These are phyloP conservation scores for Varroa destructor DNA, from an alignment of 1,140 invertebrate genomes.

Conservation along the genomic window DNA sequence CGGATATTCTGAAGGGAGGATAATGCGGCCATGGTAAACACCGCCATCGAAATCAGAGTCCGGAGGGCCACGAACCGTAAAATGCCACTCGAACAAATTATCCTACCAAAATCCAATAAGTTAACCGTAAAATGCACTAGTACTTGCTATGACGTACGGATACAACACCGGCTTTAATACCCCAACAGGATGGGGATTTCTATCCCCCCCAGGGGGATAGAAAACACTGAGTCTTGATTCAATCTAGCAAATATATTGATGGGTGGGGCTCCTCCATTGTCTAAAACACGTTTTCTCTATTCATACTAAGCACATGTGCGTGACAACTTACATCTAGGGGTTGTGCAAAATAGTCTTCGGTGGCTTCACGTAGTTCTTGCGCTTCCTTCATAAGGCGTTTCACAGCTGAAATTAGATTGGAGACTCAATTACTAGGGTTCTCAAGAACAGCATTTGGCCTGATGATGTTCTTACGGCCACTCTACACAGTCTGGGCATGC, in stretches of 20 bases:
- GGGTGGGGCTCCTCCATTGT: no score
- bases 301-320: no score
- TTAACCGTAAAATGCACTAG: neutral
- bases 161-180: neutral
- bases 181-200: no score
- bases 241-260: no score
- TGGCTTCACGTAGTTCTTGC: constrained; percentile 63
- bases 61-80: constrained; percentile 73
- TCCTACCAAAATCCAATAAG: constrained; percentile 45
- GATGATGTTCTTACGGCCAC: no score
- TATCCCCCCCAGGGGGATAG: no score
- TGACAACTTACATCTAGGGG: constrained; percentile 55
- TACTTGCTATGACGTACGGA: neutral
- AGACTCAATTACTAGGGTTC: no score
- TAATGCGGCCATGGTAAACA: constrained; percentile 78
- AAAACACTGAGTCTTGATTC: no score
- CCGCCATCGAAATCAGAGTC: constrained; percentile 77
- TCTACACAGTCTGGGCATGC: no score
- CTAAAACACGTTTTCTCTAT: no score
- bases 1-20: constrained; percentile 78
- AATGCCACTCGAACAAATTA: constrained; percentile 96
- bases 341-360: constrained; percentile 75
- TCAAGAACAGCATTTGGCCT: no score
- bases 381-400: constrained; percentile 88
- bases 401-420: constrained; percentile 52